These are phyloP conservation scores for Druon quercuslanigerum DNA, from an alignment of 1,140 invertebrate genomes.

Conservation along the genomic window DNA sequence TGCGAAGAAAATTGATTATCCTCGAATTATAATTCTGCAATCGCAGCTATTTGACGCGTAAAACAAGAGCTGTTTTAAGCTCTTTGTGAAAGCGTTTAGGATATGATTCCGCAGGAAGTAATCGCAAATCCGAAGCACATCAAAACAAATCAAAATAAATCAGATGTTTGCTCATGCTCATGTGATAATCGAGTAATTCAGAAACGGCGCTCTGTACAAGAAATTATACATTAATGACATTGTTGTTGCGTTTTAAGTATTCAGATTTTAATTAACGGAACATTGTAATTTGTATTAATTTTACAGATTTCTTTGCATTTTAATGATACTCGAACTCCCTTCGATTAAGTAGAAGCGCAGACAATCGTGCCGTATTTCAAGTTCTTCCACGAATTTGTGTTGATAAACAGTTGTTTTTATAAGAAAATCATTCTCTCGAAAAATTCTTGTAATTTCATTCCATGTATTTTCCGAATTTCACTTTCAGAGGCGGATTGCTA, in stretches of 20 bases:
- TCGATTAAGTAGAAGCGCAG: slow-evolving; percentile 15
- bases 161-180: slow-evolving; percentile 61
- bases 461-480: slow-evolving; percentile 16
- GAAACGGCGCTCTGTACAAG: slow-evolving; percentile 44
- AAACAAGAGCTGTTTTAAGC: slow-evolving; percentile 49
- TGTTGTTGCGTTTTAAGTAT: slow-evolving; percentile 6
- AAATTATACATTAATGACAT: slow-evolving; percentile 2
- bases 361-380: slow-evolving; percentile 26
- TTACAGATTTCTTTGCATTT: slow-evolving; percentile 30
- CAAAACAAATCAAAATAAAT: slow-evolving; percentile 49
- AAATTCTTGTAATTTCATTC: slow-evolving; percentile 6
- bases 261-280: slow-evolving; percentile 31
- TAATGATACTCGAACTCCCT: slow-evolving; percentile 15
- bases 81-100: slow-evolving; percentile 39
- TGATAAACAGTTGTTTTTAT: slow-evolving; percentile 2
- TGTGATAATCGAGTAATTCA: slow-evolving; percentile 62
- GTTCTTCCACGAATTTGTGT: background rate
- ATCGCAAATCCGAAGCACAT: slow-evolving; percentile 29
- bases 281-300: slow-evolving; percentile 34
- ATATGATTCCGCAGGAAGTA: slow-evolving; percentile 37
- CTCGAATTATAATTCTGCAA: slow-evolving; percentile 42
- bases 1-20: slow-evolving; percentile 41
- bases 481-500: slow-evolving; percentile 2
- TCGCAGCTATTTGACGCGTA: slow-evolving; percentile 41
- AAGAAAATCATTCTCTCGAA: slow-evolving; percentile 9